phyloP scores from a whole-genome alignment of 2,113 vertebrate genomes.

The Epinephelus cyanopodus region DNA sequence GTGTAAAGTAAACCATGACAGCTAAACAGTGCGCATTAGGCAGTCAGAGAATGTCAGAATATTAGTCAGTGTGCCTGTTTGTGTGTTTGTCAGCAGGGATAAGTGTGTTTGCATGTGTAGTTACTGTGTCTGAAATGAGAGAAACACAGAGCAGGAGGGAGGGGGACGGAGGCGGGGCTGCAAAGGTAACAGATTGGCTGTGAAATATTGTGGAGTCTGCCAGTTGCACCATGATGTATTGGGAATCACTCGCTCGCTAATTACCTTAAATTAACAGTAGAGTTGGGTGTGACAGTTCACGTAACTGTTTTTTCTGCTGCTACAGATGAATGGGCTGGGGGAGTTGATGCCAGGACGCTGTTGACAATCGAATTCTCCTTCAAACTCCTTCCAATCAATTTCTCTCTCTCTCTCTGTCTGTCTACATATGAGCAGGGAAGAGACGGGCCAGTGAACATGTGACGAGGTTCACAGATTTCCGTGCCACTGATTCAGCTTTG shows the following conservation, averaged over 20 bases:
- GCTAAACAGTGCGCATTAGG: background rate
- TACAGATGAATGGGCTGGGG: slow-evolving; percentile 85
- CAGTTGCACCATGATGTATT: slow-evolving; percentile 86
- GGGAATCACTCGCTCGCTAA: slow-evolving; percentile 87
- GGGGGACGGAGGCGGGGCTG: slow-evolving; percentile 49
- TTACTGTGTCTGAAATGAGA: slow-evolving; percentile 51
- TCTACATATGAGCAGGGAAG: slow-evolving; percentile 46
- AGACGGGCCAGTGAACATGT: slow-evolving; percentile 67
- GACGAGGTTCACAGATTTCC: slow-evolving; percentile 59
- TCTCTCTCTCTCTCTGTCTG: slow-evolving; percentile 21
- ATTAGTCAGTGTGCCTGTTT: background rate
- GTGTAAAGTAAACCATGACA: slow-evolving; percentile 1
- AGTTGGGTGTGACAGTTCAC: slow-evolving; percentile 88
- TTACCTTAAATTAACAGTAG: slow-evolving; percentile 90
- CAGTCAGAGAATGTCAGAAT: slow-evolving; percentile 4
- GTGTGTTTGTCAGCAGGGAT: slow-evolving; percentile 23
- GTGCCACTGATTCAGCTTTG: slow-evolving; percentile 38
- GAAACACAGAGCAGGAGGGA: slow-evolving; percentile 38
- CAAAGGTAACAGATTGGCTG: slow-evolving; percentile 82
- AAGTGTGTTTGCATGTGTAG: slow-evolving; percentile 55
- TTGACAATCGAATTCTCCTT: slow-evolving; percentile 85
- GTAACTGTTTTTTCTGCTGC: slow-evolving; percentile 87
- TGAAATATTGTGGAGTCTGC: slow-evolving; percentile 86
- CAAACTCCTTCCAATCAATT: slow-evolving; percentile 79
- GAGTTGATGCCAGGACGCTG: slow-evolving; percentile 80